Evolutionary conservation across 2,888 invertebrate genomes (phyloP), one percentile per base, ranked within the genome.

Genomic region (Tachina fera): DNA sequence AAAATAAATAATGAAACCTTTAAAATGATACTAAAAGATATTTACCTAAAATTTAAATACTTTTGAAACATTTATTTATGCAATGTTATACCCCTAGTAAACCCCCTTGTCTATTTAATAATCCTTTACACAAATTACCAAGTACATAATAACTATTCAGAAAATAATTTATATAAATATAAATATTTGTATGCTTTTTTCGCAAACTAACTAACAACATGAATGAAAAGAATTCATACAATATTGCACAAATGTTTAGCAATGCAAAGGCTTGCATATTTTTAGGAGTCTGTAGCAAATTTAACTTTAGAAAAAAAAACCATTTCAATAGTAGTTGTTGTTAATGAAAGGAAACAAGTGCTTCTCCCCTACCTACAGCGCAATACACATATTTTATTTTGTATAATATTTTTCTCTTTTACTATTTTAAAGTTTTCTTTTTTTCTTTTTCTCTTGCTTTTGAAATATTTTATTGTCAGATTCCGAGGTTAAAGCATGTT

Each of bases 111-210:
- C 49, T 58, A 70, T 82, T 85, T 85, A 45, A 82, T 82, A 68
- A 75, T 58, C 70, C 49, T 82, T 85, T 85, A 74, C 74, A 75
- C 77, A 85, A 85, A 78, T 85, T 85, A 78, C 53, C 78, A 71
- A 75, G 74, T 72, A 31, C 63, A 53, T 74, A 74, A 9, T 13
- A 74, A 74, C 53, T 61, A 82, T 70, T 43, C 31, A 70, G 31
- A 6, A 31, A 74, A 70, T 79, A 3, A 31, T 6, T 6, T 31
- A 31, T 31, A 31, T 31, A 31, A 31, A 31, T 31, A 31, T 31
- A 31, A 47, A 84, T 45, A 76, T 61, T 61, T 80, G 76, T 84
- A 67, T 76, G 60, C 19, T 56, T 74, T 83, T 3, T 78, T 22
- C 1, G 5, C 56, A 56, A 68, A 41, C n/a, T 11, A 16, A 56